These are phyloP conservation scores for Lasioglossum villosulum DNA, from an alignment of 2,888 invertebrate species.

Conservation along the genomic window DNA sequence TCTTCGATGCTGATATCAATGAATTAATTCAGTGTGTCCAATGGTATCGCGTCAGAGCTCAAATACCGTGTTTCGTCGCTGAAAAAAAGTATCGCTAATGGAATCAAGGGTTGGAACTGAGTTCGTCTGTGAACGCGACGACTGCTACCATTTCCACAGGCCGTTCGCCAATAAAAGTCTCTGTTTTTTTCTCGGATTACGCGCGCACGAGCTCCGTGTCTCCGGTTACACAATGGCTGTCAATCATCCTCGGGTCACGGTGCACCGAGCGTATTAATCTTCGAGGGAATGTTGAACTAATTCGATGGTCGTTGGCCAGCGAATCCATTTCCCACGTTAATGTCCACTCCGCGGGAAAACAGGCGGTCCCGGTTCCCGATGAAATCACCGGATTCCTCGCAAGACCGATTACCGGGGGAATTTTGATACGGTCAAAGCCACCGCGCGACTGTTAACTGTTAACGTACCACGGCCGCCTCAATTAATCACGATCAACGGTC, in stretches of 20 bases:
- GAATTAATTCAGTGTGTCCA: too few relatives aligned
- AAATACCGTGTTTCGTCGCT: too few relatives aligned
- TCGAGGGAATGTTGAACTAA: not conserved
- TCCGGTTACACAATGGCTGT: not conserved
- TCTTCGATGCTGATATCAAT: not conserved
- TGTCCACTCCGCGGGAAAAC: constrained; percentile 17
- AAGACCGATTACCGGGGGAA: constrained; percentile 18
- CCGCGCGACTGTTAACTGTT: constrained; percentile 28
- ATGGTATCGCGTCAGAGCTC: not conserved
- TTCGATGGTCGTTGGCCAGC: not conserved
- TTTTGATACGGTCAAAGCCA: constrained; percentile 29
- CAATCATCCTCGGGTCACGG: not conserved
- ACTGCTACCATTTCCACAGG: not conserved
- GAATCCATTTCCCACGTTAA: constrained; percentile 20
- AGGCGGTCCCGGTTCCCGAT: not conserved
- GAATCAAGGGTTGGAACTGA: too few relatives aligned
- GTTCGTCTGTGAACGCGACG: not conserved
- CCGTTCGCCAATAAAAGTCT: not conserved
- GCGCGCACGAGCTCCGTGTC: not conserved
- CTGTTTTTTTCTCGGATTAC: not conserved
- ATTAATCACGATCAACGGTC: constrained; percentile 15
- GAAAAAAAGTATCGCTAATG: not conserved
- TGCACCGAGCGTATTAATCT: constrained; percentile 12
- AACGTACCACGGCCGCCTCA: constrained; percentile 31
- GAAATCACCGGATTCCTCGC: constrained; percentile 12